Evolutionary conservation across 2,888 invertebrate genomes (phyloP).

Genomic region (Stomorhina lunata): DNA sequence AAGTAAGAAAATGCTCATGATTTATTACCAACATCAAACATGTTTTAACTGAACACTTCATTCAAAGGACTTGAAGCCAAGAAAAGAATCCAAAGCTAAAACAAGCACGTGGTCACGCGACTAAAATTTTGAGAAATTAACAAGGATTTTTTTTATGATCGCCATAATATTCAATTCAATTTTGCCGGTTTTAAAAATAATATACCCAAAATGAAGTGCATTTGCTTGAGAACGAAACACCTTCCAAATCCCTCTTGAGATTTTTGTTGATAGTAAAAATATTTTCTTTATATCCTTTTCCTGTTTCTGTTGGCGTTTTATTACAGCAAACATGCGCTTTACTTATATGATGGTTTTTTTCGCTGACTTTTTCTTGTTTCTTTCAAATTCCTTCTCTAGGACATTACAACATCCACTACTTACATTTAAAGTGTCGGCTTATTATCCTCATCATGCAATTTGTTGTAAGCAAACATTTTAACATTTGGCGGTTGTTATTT

Average conservation of each 20-base stretch:
- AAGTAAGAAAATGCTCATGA: constrained; percentile 49
- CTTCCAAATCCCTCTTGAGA: constrained; percentile 33
- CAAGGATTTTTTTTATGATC: constrained; percentile 45
- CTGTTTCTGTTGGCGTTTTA: not conserved
- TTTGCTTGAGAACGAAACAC: constrained; percentile 32
- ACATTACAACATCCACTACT: not conserved
- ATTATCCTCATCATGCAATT: constrained; percentile 36
- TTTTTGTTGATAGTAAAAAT: constrained; percentile 21
- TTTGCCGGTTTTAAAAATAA: constrained; percentile 32
- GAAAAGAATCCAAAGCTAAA: not conserved
- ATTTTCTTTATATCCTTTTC: constrained; percentile 37
- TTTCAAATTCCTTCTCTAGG: not conserved
- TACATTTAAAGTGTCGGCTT: constrained; percentile 23
- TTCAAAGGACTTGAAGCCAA: not conserved
- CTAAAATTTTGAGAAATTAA: constrained; percentile 46
- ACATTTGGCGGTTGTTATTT: constrained; percentile 43
- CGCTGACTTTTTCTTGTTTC: not conserved
- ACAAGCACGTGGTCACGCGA: constrained; percentile 53
- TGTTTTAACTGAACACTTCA: not conserved
- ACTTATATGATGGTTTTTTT: not conserved
- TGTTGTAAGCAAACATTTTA: constrained; percentile 34
- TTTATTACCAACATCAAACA: constrained; percentile 5
- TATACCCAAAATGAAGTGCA: constrained; percentile 53
- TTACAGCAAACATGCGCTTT: constrained; percentile 61
- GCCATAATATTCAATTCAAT: constrained; percentile 34